A percentile compares a stretch with the other conserved stretches of the same genome.
Evolutionary conservation across 2,113 vertebrate genomes (phyloP).

Genomic region (Misgurnus mizolepis): DNA sequence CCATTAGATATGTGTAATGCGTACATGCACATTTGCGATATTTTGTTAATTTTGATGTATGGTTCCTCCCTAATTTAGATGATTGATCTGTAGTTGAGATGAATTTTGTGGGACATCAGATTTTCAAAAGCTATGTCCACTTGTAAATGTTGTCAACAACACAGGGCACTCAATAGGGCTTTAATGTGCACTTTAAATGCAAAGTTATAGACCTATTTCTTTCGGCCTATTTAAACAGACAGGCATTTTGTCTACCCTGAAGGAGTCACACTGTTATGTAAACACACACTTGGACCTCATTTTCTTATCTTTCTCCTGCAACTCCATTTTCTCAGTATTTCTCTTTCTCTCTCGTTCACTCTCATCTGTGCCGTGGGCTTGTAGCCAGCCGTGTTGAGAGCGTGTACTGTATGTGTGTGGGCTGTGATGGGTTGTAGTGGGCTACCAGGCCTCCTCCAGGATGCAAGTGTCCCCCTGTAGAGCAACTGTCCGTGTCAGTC

Average conservation of each 20-base stretch:
- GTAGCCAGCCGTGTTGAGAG: not conserved
- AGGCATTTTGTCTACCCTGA: conserved; percentile 43
- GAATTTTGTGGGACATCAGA: no score
- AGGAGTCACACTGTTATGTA: conserved; percentile 52
- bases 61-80: no score
- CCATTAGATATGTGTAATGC: no score
- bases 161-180: no score
- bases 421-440: conserved; percentile 16
- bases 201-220: conserved; percentile 15
- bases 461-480: not conserved
- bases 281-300: conserved; percentile 39
- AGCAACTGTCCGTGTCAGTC: conserved; percentile 2
- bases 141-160: no score
- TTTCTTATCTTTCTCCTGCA: conserved; percentile 37
- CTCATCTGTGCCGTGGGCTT: conserved; percentile 28
- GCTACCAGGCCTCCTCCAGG: conserved; percentile 31
- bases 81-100: no score
- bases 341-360: conserved; percentile 16
- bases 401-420: not conserved
- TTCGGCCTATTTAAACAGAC: conserved; percentile 32
- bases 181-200: not conserved
- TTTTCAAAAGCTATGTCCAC: no score
- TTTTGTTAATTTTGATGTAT: no score
- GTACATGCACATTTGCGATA: no score
- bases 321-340: not conserved